Base-by-base conservation (phyloP, 2,888 invertebrate species). In the Thyatira batis region DNA sequence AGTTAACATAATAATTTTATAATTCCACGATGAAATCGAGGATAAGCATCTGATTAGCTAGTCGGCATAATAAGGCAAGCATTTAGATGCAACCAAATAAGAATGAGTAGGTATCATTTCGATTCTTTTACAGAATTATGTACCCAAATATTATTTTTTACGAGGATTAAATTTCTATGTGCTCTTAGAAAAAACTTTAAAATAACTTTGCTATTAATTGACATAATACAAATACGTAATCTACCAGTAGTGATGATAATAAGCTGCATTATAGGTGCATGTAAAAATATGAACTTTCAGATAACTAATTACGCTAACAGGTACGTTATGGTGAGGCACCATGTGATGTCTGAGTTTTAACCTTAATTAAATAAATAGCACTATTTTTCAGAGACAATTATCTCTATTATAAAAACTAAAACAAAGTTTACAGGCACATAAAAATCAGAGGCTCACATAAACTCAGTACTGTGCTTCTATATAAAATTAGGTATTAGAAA, bases 281-380 rank as follows among this genome's bases (percentile, higher is more conserved):
- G 62, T 60, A 64, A 61, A 61, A 54, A 57, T 50, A 21, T 58
- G 57, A 49, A 27, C 49, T 48, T 57, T 54, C 53, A 53, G 52
- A 45, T 48, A 55, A 51, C 54, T 62, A 74, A 76, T 71, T 81
- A 80, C 66, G 65, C 82, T 84, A 85, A 61, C 87, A 87, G 88
- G 87, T 87, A 88, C 87, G 73, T 83, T 71, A 59, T 71, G 83
- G 83, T 83, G 84, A 82, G 85, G 84, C 87, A 86, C 87, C 85
- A 58, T 76, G 79, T 84, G 80, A 84, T 81, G 78, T 77, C 55
- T 56, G 61, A 48, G 30, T 50, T 54, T 55, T 53, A 53, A 48
- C 45, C 46, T 48, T 61, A 57, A 55, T 50, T 65, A 61, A 66
- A 70, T 70, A 73, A 60, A 64, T 73, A 71, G 66, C 71, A 71